These are phyloP conservation scores for Hylaeus volcanicus DNA, from an alignment of 1,140 invertebrate genomes.

Conservation along the genomic window DNA sequence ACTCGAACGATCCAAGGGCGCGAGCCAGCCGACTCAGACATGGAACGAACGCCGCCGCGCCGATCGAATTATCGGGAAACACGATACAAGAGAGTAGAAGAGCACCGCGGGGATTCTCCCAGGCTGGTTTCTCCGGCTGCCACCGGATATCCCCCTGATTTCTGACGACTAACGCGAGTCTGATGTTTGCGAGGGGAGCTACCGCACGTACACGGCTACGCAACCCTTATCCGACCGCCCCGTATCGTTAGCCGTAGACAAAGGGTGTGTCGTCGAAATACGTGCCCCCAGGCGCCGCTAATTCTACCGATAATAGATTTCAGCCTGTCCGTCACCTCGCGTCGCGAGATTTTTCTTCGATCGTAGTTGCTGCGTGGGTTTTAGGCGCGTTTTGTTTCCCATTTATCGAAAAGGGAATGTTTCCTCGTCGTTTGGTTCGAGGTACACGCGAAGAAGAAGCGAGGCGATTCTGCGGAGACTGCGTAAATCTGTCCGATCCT, in stretches of 20 bases:
- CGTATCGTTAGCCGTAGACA: conserved; percentile 73
- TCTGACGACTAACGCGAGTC: conserved; percentile 69
- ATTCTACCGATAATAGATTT: conserved; percentile 74
- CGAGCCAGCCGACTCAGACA: not conserved
- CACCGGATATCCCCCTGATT: conserved; percentile 70
- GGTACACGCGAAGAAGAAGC: no score
- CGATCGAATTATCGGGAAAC: conserved; percentile 71
- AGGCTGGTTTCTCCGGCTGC: conserved; percentile 68
- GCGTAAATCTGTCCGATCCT: not conserved
- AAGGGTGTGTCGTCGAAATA: conserved; percentile 68
- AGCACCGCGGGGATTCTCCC: conserved; percentile 39
- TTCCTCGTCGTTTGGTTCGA: not conserved
- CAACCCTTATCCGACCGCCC: conserved; percentile 62
- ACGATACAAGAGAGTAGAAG: conserved; percentile 51
- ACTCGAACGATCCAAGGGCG: not conserved
- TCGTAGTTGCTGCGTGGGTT: not conserved
- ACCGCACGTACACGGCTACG: conserved; percentile 15
- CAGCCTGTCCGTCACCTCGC: not conserved
- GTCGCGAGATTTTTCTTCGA: conserved; percentile 34
- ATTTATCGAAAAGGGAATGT: no score
- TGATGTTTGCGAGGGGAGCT: conserved; percentile 71
- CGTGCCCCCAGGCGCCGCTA: conserved; percentile 63
- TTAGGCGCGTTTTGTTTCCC: no score
- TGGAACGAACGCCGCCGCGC: conserved; percentile 7
- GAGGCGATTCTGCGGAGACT: no score